Base-by-base conservation (phyloP, 2,113 vertebrate species). In the Amazona guildingii region DNA sequence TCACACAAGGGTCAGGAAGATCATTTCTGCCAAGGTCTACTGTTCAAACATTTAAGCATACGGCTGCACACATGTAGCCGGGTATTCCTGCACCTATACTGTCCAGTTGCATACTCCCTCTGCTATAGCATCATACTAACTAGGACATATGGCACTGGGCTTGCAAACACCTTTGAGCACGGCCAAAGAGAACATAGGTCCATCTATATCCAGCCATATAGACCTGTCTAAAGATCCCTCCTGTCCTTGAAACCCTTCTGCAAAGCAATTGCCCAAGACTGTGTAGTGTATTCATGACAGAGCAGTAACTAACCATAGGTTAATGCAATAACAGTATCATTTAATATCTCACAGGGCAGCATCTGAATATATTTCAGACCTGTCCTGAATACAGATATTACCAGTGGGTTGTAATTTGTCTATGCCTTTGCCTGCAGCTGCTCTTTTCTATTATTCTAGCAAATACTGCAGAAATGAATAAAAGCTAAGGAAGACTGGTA, bases 371-470 rank as follows among this genome's bases (percentile, higher is more conserved):
- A 23, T 84, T 81, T 88, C 69, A 93, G 83, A 59, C 55, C 88
- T 86, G 51, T 78, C 69, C 76, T 81, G 73, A 59, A 79, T 79
- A 75, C 41, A 78, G 80, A 64, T 82, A 61, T 72, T 86, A 66
- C 69, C 83, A 63, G 31, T 17, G 77, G 41, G 17, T 8, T 82
- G n/a, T 35, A 79, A 93, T 92, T 84, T 84, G 44, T 91, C 80
- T 64, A 7, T 57, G 88, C 70, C 64, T 95, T 83, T 88, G 59
- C 74, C 90, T 49, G 88, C 54, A 93, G 80, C 80, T 78, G 64
- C 76, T 94, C 61, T 55, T 94, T 82, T 81, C 88, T 92, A 52
- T 95, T 96, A 72, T 74, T 75, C 85, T 55, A 82, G 51, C 29
- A 94, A 88, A 75, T 63, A 95, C 11, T 80, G 73, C 27, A 88